Evolutionary conservation across 2,797 vertebrate species (phyloP).

Genomic region (Astyanax mexicanus): DNA sequence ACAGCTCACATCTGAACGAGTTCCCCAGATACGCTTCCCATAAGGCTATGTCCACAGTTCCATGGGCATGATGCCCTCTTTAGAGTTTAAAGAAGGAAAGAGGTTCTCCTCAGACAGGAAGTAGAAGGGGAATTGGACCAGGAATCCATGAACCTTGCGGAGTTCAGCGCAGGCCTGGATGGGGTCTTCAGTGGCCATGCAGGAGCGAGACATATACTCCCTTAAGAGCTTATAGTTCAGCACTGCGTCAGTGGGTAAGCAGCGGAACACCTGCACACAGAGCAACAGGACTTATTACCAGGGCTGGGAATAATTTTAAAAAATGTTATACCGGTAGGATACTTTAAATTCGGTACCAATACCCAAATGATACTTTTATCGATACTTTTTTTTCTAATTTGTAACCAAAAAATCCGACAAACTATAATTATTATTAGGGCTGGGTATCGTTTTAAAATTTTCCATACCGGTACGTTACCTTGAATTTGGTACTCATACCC

Average conservation of each 20-base stretch:
- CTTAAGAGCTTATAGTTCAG: conserved; percentile 59
- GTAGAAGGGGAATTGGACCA: conserved; percentile 63
- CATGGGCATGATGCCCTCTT: conserved; percentile 61
- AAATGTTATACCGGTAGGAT: too few relatives aligned
- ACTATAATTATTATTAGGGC: too few relatives aligned
- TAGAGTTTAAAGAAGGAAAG: conserved; percentile 64
- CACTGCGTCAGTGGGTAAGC: conserved; percentile 63
- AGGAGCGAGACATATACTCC: conserved; percentile 58
- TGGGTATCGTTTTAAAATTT: too few relatives aligned
- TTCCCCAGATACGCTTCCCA: conserved; percentile 22
- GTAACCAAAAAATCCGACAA: too few relatives aligned
- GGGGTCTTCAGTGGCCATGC: conserved; percentile 58
- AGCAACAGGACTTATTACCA: neutral
- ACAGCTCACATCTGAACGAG: too few relatives aligned
- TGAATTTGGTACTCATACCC: too few relatives aligned
- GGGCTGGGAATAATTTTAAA: too few relatives aligned
- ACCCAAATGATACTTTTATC: too few relatives aligned
- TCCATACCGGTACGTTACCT: too few relatives aligned
- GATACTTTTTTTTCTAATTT: too few relatives aligned
- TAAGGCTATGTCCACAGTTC: conserved; percentile 60
- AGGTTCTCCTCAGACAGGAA: conserved; percentile 65
- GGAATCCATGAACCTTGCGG: conserved; percentile 57
- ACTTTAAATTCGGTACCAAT: too few relatives aligned
- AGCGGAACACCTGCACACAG: conserved; percentile 60
- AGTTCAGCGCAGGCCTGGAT: conserved; percentile 54